Conservation (phyloP, 2,888 invertebrate species). For the Trachelus iudaicus region DNA sequence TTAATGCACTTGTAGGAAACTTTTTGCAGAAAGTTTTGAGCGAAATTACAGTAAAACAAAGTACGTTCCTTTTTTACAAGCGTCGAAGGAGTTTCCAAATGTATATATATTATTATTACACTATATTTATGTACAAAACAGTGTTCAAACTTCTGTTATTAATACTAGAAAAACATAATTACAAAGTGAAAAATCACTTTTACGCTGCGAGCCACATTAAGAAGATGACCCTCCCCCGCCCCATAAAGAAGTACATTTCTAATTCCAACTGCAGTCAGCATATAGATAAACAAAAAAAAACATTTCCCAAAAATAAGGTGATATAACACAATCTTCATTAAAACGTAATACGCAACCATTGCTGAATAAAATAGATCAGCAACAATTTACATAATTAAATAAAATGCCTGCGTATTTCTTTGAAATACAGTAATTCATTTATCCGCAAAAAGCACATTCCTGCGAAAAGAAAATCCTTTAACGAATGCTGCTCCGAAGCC, state of each 20-base stretch:
- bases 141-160: not conserved
- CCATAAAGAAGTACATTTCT: not conserved
- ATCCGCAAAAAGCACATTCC: not conserved
- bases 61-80: not conserved
- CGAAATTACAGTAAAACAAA: not conserved
- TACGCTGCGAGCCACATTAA: not conserved
- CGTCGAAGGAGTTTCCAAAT: not conserved
- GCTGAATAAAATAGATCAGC: not conserved
- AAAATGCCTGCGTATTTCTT: not conserved
- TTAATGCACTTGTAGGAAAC: not conserved
- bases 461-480: not conserved
- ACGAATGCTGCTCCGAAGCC: not conserved
- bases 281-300: not conserved
- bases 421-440: not conserved
- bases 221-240: not conserved
- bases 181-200: not conserved
- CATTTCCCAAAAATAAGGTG: not conserved
- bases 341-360: not conserved
- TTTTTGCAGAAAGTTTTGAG: not conserved
- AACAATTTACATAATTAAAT: not conserved
- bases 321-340: not conserved
- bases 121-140: not conserved
- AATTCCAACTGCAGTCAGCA: not conserved
- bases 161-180: not conserved
- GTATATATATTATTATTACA: not conserved